Evolutionary conservation across 2,888 invertebrate species (phyloP), one percentile per base, ranked within the genome.

Genomic region (Syrphus vitripennis): DNA sequence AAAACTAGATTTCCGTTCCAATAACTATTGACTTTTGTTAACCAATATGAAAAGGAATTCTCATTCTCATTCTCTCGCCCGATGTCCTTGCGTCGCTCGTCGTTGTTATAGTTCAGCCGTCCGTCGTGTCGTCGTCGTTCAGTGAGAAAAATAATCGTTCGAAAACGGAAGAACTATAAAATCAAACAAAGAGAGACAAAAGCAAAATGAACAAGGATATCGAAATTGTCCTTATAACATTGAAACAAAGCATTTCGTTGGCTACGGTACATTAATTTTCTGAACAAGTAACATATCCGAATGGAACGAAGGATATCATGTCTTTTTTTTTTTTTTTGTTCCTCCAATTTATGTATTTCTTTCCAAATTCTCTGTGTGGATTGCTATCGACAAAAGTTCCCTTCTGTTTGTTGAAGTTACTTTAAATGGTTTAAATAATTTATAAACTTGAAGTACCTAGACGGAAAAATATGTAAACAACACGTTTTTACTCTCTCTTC

Each of bases 21-120:
- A 83, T 83, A 83, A 72, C 59, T 72, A 78, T 72, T 83, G 83
- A 69, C 78, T 71, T 61, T 78, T 78, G 72, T 78, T 72, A 77
- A 72, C 67, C 72, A 42, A 72, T 67, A 67, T 69, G 72, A 78
- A 78, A 67, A 55, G 63, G 67, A 79, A 48, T 24, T 69, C 14
- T 45, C 57, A 37, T 24, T 69, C 21, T 37, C 16, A n/a, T 45
- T 34, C 19, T 14, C 24, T 48, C 42, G 50, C 5, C 24, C 26
- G 26, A 16, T 26, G 9, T 7, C 24, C n/a, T 40, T n/a, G 6
- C 31, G 29, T 16, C 14, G 6, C 5, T 40, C 40, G 40, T 61
- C 40, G 24, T 61, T 61, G 63, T 29, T 40, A n/a, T 10, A 29
- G 63, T 29, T 63, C 42, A 40, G 57, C 10, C 53, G 16, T 29